Percentiles rank a stretch among this genome's conserved stretches.
These are phyloP conservation scores for Antheraea mylitta DNA, from an alignment of 1,140 invertebrate species.

Conservation along the genomic window DNA sequence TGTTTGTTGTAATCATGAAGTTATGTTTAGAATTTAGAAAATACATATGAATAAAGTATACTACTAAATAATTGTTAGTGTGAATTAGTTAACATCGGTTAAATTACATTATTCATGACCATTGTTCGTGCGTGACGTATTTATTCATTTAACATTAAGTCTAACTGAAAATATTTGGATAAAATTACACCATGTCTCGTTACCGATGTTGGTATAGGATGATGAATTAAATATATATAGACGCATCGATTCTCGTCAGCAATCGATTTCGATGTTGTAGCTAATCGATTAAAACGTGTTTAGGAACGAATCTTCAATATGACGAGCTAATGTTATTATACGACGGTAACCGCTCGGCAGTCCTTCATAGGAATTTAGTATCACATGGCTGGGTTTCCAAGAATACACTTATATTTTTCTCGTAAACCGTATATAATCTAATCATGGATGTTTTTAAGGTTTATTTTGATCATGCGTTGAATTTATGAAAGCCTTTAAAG, in stretches of 20 bases:
- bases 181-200: too few relatives aligned
- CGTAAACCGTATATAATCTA: neutral
- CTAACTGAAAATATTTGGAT: too few relatives aligned
- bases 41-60: too few relatives aligned
- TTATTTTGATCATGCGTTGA: too few relatives aligned
- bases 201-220: neutral
- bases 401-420: neutral
- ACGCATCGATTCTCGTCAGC: slow-evolving; percentile 26
- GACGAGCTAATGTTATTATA: slow-evolving; percentile 24
- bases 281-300: slow-evolving; percentile 39
- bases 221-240: slow-evolving; percentile 17
- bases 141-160: neutral
- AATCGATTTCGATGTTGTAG: slow-evolving; percentile 36
- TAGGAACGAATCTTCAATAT: slow-evolving; percentile 36
- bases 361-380: neutral
- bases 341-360: slow-evolving; percentile 17
- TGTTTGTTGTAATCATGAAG: too few relatives aligned
- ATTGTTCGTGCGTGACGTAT: too few relatives aligned
- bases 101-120: too few relatives aligned
- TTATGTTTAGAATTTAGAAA: too few relatives aligned
- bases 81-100: too few relatives aligned
- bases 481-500: too few relatives aligned
- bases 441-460: too few relatives aligned
- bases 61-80: too few relatives aligned
- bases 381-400: neutral